A percentile compares a stretch with the other conserved stretches of the same genome.
Evolutionary conservation across 2,888 invertebrate genomes (phyloP).

Genomic region (Eristalinus aeneus): DNA sequence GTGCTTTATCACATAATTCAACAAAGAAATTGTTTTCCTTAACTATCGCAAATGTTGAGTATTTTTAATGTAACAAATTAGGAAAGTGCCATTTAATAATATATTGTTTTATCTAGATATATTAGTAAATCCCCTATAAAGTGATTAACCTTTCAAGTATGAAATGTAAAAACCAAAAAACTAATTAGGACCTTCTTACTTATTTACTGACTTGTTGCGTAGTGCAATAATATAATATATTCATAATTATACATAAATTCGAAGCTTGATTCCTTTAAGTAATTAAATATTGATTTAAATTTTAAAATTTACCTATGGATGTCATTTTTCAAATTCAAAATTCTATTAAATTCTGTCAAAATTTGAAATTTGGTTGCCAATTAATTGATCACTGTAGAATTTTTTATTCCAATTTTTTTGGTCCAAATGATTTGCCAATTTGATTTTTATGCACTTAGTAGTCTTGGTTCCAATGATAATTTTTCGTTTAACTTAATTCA

Average conservation of each 20-base stretch:
- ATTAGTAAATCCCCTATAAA: too few relatives aligned
- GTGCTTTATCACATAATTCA: too few relatives aligned
- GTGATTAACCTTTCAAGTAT: too few relatives aligned
- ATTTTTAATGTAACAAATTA: too few relatives aligned
- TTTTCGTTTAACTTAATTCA: neutral
- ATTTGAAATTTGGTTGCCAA: conserved; percentile 68
- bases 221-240: neutral
- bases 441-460: conserved; percentile 12
- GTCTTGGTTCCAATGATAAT: neutral
- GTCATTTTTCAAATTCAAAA: conserved; percentile 74
- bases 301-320: conserved; percentile 78
- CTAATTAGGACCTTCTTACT: too few relatives aligned
- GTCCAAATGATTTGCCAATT: conserved; percentile 51
- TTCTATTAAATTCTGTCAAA: conserved; percentile 50
- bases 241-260: neutral
- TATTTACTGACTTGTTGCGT: too few relatives aligned
- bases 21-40: too few relatives aligned
- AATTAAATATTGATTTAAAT: neutral
- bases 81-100: too few relatives aligned
- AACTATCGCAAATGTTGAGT: too few relatives aligned
- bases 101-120: too few relatives aligned
- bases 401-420: conserved; percentile 35
- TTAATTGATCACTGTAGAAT: conserved; percentile 61
- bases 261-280: conserved; percentile 19
- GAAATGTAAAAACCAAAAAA: too few relatives aligned